Base-by-base conservation (phyloP, 2,888 invertebrate species). In the Drosophila anomalipes region DNA sequence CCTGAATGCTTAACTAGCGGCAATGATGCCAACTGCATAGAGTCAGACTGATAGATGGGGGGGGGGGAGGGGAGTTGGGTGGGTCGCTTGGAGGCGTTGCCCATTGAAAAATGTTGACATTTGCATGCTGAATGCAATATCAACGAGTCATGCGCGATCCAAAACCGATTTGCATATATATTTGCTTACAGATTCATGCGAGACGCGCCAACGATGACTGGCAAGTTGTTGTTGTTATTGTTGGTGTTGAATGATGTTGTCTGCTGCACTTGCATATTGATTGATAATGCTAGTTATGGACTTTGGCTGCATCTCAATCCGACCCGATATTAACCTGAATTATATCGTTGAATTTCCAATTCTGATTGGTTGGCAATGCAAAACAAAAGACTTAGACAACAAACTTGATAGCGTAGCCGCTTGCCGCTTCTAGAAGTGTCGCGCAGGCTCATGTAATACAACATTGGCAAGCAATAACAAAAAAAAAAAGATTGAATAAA, bases 81-180 rank as follows among this genome's bases (percentile, higher is more conserved):
- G 39, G 32, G 26, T 22, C 3, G 26, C 5, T 59, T 51, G 58
- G 51, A 65, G 67, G 66, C 66, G 68, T 56, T 79, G 53, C 44
- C 56, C 63, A 80, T 64, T 66, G 6, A 70, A 70, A 70, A 70
- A 77, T 73, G 85, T 87, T 86, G 82, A 88, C 91, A 88, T 90
- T 88, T 90, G 89, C 91, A 91, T 91, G 91, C 90, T 83, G 77
- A 88, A 81, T 91, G 87, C 87, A 79, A 72, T 75, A 74, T 63
- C 77, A 86, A 75, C 86, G 74, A 90, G 66, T 84, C 91, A 79
- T 85, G 82, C 84, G 82, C 64, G 64, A 60, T 53, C 28, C 63
- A 83, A 83, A 74, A 74, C 59, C 61, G 71, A 75, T 89, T 86
- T 75, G 87, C 87, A 90, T 89, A 65, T 65, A 63, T 61, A 86